Percentiles rank a stretch among this genome's conserved stretches.
These are phyloP conservation scores for Berghia stephanieae DNA, from an alignment of 1,140 invertebrate genomes.

Conservation along the genomic window DNA sequence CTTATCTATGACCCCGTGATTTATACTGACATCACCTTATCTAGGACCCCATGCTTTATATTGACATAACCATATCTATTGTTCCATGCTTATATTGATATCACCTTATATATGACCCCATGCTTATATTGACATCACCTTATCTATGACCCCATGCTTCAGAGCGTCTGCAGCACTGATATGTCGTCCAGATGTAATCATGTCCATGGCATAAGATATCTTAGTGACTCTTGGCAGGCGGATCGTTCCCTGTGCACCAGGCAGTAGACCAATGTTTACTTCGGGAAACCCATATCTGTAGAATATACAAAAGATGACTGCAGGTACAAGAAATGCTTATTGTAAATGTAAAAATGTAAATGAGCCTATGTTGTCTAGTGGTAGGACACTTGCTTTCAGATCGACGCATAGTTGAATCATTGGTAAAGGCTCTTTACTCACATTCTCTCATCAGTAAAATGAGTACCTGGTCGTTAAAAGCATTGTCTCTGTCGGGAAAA, in stretches of 20 bases:
- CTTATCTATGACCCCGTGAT: neutral
- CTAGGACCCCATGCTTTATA: neutral
- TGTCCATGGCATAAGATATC: conserved; percentile 52
- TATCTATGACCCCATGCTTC: conserved; percentile 58
- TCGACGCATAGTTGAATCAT: no score
- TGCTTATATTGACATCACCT: conserved; percentile 38
- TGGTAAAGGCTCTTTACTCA: no score
- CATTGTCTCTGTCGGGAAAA: no score
- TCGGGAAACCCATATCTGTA: conserved; percentile 59
- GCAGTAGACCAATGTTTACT: conserved; percentile 53
- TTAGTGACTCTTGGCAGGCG: conserved; percentile 53
- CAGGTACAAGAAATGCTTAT: neutral
- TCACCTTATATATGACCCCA: no score
- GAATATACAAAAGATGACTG: neutral
- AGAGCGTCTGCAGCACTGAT: conserved; percentile 47
- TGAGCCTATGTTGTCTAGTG: no score
- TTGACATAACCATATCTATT: no score
- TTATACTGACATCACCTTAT: neutral
- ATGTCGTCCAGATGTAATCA: conserved; percentile 55
- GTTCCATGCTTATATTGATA: no score
- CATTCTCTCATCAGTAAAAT: no score
- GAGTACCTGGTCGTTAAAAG: no score
- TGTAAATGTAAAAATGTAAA: neutral
- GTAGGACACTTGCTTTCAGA: no score
- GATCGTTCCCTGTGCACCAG: conserved; percentile 57